A percentile compares a stretch with the other conserved stretches of the same genome.
Evolutionary conservation across 2,888 invertebrate species (phyloP).

Genomic region (Hyles lineata): DNA sequence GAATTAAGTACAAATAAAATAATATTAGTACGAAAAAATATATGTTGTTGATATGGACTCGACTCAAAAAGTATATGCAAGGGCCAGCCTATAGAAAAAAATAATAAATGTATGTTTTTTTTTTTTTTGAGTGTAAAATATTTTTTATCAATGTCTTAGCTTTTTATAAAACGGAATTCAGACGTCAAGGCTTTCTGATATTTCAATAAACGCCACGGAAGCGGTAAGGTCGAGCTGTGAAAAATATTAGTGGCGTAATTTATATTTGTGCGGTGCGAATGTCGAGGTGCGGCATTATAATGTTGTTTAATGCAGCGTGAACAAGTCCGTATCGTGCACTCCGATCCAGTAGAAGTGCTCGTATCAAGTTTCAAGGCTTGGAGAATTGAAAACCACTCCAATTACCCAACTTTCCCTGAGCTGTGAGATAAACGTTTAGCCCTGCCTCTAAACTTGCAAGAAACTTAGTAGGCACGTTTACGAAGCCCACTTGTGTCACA

Average conservation of each 20-base stretch:
- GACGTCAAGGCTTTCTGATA: not conserved
- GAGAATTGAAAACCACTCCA: conserved; percentile 51
- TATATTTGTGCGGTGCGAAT: not conserved
- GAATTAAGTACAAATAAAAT: too few relatives aligned
- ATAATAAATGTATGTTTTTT: too few relatives aligned
- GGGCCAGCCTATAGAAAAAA: too few relatives aligned
- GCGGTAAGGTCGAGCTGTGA: not conserved
- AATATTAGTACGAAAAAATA: too few relatives aligned
- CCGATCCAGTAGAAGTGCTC: conserved; percentile 19
- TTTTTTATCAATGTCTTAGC: not conserved
- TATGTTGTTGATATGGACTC: too few relatives aligned
- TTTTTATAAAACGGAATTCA: not conserved
- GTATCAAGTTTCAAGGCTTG: conserved; percentile 44
- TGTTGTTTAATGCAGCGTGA: not conserved
- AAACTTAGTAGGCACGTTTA: conserved; percentile 31
- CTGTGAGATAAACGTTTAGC: conserved; percentile 47
- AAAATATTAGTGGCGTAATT: conserved; percentile 3
- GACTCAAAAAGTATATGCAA: too few relatives aligned
- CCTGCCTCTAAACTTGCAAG: conserved; percentile 35
- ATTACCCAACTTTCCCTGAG: conserved; percentile 47
- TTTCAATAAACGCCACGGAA: not conserved
- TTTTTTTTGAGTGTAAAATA: not conserved
- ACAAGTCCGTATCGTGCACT: not conserved
- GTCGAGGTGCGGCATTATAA: not conserved
- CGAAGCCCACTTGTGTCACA: not conserved